Percentiles rank a stretch among this genome's conserved stretches.
phyloP scores from a whole-genome alignment of 2,113 vertebrate species.

The Elanus axillaris region DNA sequence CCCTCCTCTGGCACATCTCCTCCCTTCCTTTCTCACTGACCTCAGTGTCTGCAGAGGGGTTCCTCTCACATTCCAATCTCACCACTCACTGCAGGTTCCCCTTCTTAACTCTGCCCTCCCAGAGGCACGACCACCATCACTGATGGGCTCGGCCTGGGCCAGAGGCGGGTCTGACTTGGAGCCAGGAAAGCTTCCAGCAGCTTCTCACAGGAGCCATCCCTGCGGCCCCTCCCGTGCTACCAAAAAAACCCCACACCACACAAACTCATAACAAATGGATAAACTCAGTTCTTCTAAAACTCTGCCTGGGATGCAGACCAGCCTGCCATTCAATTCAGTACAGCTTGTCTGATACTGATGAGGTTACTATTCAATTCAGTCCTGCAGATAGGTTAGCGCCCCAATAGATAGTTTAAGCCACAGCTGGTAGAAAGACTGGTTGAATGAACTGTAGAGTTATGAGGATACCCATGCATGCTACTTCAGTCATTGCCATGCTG shows the following conservation, averaged over 20 bases:
- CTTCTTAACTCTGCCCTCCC: no score
- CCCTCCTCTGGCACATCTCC: no score
- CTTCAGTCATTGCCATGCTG: neutral
- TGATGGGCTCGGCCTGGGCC: no score
- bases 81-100: no score
- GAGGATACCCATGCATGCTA: neutral
- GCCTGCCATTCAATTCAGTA: neutral
- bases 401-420: neutral
- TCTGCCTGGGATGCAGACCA: neutral
- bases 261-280: neutral
- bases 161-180: accelerated
- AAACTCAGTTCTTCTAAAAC: neutral
- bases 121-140: no score
- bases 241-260: no score
- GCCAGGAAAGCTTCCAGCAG: no score
- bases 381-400: neutral
- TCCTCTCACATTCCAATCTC: no score
- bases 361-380: neutral
- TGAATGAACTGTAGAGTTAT: neutral
- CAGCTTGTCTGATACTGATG: neutral
- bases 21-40: no score
- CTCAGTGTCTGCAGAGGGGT: no score
- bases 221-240: no score
- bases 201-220: no score
- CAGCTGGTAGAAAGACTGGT: neutral